Conservation (phyloP, 2,888 invertebrate species). For the Lapara coniferarum region DNA sequence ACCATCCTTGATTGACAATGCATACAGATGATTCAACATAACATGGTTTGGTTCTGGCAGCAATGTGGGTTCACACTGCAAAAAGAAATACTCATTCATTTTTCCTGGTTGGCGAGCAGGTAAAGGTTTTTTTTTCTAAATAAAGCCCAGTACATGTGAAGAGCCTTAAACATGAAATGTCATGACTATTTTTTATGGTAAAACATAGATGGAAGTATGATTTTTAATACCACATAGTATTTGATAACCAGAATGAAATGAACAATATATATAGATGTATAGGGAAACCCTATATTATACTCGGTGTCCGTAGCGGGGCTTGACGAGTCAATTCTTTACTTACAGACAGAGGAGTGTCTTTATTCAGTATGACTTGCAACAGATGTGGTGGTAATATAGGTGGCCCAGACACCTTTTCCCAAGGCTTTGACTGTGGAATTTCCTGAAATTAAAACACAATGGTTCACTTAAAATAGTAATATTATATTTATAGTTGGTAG, state of each 20-base stretch:
- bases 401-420: constrained; percentile 96
- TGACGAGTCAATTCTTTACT: constrained; percentile 63
- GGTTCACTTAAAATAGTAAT: background rate
- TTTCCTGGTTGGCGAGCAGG: background rate
- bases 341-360: constrained; percentile 97
- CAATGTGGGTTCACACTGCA: constrained; percentile 98
- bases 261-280: background rate
- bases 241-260: background rate
- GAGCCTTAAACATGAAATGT: too few relatives aligned
- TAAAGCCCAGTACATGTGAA: too few relatives aligned
- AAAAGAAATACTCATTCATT: constrained; percentile 41
- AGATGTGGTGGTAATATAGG: constrained; percentile 99
- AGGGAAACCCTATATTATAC: too few relatives aligned
- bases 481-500: background rate
- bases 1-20: constrained; percentile 99
- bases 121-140: too few relatives aligned
- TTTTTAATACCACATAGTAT: too few relatives aligned
- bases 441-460: constrained; percentile 81
- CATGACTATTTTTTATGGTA: too few relatives aligned
- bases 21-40: constrained; percentile 99
- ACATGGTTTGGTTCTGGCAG: constrained; percentile 99
- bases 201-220: too few relatives aligned
- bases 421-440: constrained; percentile 94
- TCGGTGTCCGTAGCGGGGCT: too few relatives aligned
- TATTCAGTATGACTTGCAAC: constrained; percentile 99